Percentiles rank a stretch among this genome's conserved stretches.
Conservation (phyloP, 1,140 invertebrate genomes). For the Euborellia annulipes region DNA sequence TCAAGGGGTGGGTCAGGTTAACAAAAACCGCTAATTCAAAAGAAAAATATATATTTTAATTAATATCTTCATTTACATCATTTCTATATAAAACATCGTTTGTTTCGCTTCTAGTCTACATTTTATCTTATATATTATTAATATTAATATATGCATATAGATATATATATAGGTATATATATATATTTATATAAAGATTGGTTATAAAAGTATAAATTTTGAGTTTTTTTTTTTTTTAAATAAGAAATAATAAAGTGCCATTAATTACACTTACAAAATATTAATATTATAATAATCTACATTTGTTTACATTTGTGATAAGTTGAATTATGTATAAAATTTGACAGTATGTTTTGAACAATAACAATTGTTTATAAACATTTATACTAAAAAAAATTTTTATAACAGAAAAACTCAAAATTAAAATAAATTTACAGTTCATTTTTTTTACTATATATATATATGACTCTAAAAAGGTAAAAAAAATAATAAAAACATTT, state of each 20-base stretch:
- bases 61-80: slow-evolving; percentile 2
- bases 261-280: slow-evolving; percentile 9
- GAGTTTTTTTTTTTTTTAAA: slow-evolving; percentile 14
- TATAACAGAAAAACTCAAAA: too few relatives aligned
- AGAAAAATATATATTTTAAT: slow-evolving; percentile 13
- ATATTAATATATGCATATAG: not conserved
- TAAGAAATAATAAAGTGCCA: slow-evolving; percentile 2
- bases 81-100: not conserved
- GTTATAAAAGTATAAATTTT: too few relatives aligned
- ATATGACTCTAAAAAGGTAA: too few relatives aligned
- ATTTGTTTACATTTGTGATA: too few relatives aligned
- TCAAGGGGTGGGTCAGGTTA: not conserved
- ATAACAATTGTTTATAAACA: too few relatives aligned
- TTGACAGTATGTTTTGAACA: too few relatives aligned
- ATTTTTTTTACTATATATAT: too few relatives aligned
- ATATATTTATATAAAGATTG: slow-evolving; percentile 1
- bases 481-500: too few relatives aligned
- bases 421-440: too few relatives aligned
- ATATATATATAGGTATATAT: slow-evolving; percentile 3
- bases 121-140: slow-evolving; percentile 17
- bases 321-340: too few relatives aligned
- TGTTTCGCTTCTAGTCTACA: slow-evolving; percentile 20
- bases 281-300: too few relatives aligned
- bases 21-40: slow-evolving; percentile 7
- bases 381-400: too few relatives aligned